These are phyloP conservation scores for Diprion similis DNA, from an alignment of 1,140 invertebrate genomes.

Conservation along the genomic window DNA sequence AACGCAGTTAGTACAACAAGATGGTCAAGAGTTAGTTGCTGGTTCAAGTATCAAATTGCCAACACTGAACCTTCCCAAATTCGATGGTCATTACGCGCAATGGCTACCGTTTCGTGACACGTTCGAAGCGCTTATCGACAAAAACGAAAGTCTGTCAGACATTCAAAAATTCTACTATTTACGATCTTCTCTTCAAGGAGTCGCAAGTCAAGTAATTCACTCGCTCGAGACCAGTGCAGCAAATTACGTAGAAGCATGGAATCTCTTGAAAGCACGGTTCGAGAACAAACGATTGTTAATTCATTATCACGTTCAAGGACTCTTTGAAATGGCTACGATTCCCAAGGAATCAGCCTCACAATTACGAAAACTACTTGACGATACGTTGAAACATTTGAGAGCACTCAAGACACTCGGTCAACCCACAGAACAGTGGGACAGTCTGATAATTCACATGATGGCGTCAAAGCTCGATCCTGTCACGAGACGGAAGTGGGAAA, in stretches of 20 bases:
- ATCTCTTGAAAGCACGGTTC: slow-evolving; percentile 30
- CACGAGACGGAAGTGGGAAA: slow-evolving; percentile 43
- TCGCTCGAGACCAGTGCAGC: slow-evolving; percentile 31
- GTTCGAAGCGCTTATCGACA: slow-evolving; percentile 40
- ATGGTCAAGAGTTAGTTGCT: not conserved
- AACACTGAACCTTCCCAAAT: slow-evolving; percentile 35
- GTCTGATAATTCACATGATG: slow-evolving; percentile 40
- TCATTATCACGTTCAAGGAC: slow-evolving; percentile 13
- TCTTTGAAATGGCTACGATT: slow-evolving; percentile 37
- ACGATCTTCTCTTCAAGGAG: slow-evolving; percentile 31
- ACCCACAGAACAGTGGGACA: slow-evolving; percentile 42
- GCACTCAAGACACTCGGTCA: slow-evolving; percentile 40
- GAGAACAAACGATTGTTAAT: slow-evolving; percentile 33
- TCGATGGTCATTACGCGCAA: slow-evolving; percentile 33
- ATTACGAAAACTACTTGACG: slow-evolving; percentile 46
- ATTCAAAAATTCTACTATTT: slow-evolving; percentile 45
- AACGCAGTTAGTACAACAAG: not conserved
- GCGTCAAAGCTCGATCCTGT: slow-evolving; percentile 40
- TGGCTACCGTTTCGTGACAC: slow-evolving; percentile 44
- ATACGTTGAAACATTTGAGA: slow-evolving; percentile 40
- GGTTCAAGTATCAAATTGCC: slow-evolving; percentile 31
- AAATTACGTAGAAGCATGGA: slow-evolving; percentile 43
- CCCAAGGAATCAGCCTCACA: slow-evolving; percentile 29
- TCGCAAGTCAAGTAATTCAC: slow-evolving; percentile 33
- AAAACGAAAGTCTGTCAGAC: slow-evolving; percentile 27